These are phyloP conservation scores for Ameiurus melas DNA, from an alignment of 2,113 vertebrate species.

Conservation along the genomic window DNA sequence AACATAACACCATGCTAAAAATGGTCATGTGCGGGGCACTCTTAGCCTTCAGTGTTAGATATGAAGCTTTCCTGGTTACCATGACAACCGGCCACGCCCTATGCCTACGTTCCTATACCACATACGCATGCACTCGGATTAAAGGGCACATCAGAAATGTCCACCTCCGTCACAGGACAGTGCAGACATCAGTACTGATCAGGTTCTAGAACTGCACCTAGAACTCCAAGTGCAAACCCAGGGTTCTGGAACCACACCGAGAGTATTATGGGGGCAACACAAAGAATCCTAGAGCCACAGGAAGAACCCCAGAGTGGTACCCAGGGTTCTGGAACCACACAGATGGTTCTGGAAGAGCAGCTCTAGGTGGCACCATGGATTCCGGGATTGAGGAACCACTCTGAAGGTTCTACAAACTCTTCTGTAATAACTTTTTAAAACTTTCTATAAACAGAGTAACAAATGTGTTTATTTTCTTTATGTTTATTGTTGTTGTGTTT, in stretches of 20 bases:
- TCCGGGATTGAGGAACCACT: background rate
- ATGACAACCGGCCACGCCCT: background rate
- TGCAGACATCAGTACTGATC: background rate
- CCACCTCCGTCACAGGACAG: background rate
- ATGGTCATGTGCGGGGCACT: background rate
- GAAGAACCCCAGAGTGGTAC: background rate
- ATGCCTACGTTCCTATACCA: too few relatives aligned
- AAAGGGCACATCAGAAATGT: background rate
- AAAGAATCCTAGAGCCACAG: background rate
- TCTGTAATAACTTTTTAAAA: background rate
- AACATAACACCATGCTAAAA: background rate
- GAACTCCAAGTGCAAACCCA: too few relatives aligned
- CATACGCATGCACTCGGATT: background rate
- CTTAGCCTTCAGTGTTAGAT: background rate
- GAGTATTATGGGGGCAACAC: too few relatives aligned
- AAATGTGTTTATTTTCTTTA: background rate
- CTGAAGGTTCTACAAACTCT: background rate
- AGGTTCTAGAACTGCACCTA: background rate
- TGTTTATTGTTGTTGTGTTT: background rate
- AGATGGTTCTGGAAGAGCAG: background rate
- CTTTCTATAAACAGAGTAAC: background rate
- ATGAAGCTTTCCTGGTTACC: background rate
- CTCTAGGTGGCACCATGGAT: background rate
- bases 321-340: background rate
- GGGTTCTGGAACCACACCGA: background rate